Percentiles rank a stretch among this genome's conserved stretches.
Conservation (phyloP, 2,888 invertebrate genomes). For the Zeuzera pyrina region DNA sequence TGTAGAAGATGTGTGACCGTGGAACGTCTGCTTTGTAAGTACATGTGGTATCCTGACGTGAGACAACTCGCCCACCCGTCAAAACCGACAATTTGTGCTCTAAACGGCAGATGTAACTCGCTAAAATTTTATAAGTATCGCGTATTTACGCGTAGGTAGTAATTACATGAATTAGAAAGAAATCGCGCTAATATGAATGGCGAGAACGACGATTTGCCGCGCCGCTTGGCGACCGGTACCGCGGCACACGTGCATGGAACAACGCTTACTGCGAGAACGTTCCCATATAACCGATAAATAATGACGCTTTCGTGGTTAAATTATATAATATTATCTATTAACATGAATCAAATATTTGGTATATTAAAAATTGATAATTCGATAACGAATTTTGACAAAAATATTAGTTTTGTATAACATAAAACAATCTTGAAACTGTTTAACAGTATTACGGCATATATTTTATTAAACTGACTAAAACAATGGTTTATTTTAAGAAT, state of each 20-base stretch:
- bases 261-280: constrained; percentile 16
- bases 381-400: background rate
- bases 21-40: constrained; percentile 66
- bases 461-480: background rate
- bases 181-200: constrained; percentile 52
- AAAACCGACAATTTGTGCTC: constrained; percentile 15
- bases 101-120: constrained; percentile 16
- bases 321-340: too few species aligned
- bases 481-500: background rate
- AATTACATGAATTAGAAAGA: constrained; percentile 37
- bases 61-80: constrained; percentile 30
- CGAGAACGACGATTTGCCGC: constrained; percentile 36
- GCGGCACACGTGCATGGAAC: constrained; percentile 52
- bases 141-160: constrained; percentile 31
- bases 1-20: constrained; percentile 63
- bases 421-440: background rate
- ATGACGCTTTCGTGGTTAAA: background rate
- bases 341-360: background rate
- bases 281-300: background rate
- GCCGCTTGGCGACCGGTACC: constrained; percentile 41
- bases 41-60: constrained; percentile 41
- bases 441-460: background rate
- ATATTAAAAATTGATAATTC: background rate
- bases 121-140: constrained; percentile 29
- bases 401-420: too few species aligned